These are phyloP conservation scores for Aphelenchoides besseyi DNA, from an alignment of 1,140 invertebrate species.

Conservation along the genomic window DNA sequence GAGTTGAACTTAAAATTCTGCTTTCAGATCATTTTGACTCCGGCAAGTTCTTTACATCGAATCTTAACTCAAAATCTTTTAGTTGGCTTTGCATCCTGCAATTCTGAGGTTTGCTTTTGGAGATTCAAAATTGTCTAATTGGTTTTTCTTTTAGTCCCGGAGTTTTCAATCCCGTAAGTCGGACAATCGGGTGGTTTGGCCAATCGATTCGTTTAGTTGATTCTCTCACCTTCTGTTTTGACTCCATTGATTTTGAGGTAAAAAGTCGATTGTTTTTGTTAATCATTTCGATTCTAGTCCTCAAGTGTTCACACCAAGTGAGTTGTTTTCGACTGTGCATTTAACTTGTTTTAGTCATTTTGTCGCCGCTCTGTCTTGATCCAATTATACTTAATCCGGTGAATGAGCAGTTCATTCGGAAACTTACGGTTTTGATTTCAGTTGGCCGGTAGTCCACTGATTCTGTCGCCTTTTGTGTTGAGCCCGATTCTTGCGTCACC, in stretches of 20 bases:
- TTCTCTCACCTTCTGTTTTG: not conserved
- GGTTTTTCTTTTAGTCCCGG: not conserved
- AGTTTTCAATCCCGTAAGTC: not conserved
- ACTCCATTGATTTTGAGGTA: not conserved
- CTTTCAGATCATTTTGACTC: slow-evolving; percentile 12
- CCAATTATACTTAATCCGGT: not conserved
- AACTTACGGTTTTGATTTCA: not conserved
- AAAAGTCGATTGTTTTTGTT: not conserved
- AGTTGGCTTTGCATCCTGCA: slow-evolving; percentile 8
- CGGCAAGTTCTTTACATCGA: not conserved
- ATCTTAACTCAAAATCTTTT: not conserved
- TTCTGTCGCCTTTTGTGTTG: slow-evolving; percentile 40
- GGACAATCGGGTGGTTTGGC: too few species aligned
- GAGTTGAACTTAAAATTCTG: too few species aligned
- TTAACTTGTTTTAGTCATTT: not conserved
- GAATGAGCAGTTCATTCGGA: too few species aligned
- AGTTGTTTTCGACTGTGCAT: too few species aligned
- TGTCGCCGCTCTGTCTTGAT: not conserved
- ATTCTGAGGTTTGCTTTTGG: not conserved
- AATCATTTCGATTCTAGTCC: not conserved
- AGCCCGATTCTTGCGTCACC: not conserved
- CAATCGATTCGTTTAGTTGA: too few species aligned
- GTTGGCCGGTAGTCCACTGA: slow-evolving; percentile 36
- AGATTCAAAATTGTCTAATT: not conserved
- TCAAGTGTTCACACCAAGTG: too few species aligned